Conservation (phyloP, 2,113 vertebrate species). For the Conger conger region DNA sequence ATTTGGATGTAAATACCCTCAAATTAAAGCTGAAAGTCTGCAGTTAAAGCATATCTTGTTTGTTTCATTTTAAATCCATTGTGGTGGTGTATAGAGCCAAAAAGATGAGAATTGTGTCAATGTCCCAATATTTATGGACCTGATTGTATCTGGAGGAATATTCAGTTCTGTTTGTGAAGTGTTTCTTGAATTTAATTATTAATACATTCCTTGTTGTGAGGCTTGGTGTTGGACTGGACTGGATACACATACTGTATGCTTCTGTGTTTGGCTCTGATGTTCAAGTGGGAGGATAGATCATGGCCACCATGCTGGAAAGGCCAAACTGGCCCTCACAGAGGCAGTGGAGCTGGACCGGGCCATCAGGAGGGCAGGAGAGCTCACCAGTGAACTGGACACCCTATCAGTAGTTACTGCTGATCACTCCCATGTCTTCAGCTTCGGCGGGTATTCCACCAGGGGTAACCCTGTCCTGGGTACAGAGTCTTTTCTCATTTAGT, state of each 20-base stretch:
- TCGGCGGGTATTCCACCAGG: conserved; percentile 66
- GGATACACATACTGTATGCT: neutral
- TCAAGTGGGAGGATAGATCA: conserved; percentile 90
- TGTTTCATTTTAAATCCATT: too few species aligned
- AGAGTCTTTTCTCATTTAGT: neutral
- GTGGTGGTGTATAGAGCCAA: too few species aligned
- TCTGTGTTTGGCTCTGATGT: neutral
- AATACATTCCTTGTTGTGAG: conserved; percentile 20
- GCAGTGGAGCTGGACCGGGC: conserved; percentile 79
- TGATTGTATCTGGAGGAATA: too few species aligned
- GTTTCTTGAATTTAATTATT: too few species aligned
- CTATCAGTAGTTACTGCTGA: conserved; percentile 70
- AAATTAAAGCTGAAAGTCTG: too few species aligned
- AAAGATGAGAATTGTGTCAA: too few species aligned
- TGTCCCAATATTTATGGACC: too few species aligned
- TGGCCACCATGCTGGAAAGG: conserved; percentile 72
- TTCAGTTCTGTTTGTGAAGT: too few species aligned
- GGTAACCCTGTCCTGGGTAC: conserved; percentile 72
- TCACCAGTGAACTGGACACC: conserved; percentile 61
- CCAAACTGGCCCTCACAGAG: conserved; percentile 76
- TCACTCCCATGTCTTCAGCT: conserved; percentile 77
- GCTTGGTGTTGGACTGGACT: conserved; percentile 29
- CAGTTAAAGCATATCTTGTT: too few species aligned
- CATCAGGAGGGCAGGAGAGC: conserved; percentile 53
- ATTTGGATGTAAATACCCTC: too few species aligned